A percentile compares a stretch with the other conserved stretches of the same genome.
These are phyloP conservation scores for Mustela lutreola DNA, from an alignment of 2,113 vertebrate genomes.

Conservation along the genomic window DNA sequence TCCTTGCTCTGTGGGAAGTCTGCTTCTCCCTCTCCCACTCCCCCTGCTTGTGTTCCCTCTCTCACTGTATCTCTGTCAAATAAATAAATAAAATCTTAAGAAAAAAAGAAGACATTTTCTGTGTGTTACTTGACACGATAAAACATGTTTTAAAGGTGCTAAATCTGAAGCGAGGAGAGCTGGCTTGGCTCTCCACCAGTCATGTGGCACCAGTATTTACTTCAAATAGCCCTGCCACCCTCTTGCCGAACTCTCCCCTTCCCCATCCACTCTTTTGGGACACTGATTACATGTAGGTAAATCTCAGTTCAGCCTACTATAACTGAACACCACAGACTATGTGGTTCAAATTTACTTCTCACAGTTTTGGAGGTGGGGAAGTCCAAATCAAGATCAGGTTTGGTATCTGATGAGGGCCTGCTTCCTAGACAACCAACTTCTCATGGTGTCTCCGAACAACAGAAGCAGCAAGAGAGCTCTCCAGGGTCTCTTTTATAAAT, in stretches of 20 bases:
- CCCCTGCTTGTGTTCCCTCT: too few species aligned
- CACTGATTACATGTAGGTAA: neutral
- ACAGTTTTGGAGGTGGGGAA: neutral
- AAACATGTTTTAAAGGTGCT: neutral
- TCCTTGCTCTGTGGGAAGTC: too few species aligned
- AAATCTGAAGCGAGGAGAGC: neutral
- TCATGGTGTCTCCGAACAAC: neutral
- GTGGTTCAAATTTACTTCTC: neutral
- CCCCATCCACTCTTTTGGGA: neutral
- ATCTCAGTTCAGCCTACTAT: neutral
- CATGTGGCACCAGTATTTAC: neutral
- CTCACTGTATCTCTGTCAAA: too few species aligned
- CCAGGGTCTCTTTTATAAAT: neutral
- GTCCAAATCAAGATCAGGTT: neutral
- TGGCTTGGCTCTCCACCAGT: neutral
- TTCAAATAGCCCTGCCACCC: neutral
- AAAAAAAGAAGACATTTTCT: neutral
- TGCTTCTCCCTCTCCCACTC: too few species aligned
- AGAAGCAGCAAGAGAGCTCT: neutral
- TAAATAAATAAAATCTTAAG: too few species aligned
- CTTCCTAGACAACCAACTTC: neutral
- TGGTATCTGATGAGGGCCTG: neutral
- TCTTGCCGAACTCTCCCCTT: neutral
- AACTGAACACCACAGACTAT: neutral
- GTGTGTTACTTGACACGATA: neutral